These are phyloP conservation scores for Ormyrus nitidulus DNA, from an alignment of 2,888 invertebrate species.

Conservation along the genomic window DNA sequence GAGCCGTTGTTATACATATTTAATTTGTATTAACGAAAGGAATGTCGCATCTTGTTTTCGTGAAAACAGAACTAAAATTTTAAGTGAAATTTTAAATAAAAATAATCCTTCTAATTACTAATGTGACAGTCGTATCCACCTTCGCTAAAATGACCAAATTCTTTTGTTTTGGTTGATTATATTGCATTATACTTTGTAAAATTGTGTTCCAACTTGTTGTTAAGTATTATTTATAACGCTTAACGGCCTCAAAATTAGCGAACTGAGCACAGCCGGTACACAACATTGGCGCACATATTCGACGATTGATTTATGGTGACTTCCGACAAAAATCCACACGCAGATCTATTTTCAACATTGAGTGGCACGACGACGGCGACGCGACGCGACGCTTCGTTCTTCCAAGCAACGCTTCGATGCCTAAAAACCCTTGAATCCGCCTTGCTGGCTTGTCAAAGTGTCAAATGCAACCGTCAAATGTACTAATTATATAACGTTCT, in stretches of 20 bases:
- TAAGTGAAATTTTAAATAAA: no score
- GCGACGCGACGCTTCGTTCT: conserved; percentile 11
- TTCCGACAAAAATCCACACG: conserved; percentile 39
- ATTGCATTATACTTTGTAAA: no score
- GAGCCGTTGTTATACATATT: no score
- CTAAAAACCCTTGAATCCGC: conserved; percentile 34
- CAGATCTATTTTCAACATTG: conserved; percentile 36
- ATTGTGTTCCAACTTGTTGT: no score
- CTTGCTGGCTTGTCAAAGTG: conserved; percentile 35
- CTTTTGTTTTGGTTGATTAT: no score
- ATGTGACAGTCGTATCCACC: no score
- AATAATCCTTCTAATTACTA: no score
- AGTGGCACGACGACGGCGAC: not conserved
- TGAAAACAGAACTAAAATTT: no score
- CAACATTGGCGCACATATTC: not conserved
- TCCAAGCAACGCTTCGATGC: conserved; percentile 12
- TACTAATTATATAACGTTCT: conserved; percentile 33
- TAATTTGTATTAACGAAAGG: no score
- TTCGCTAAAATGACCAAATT: no score
- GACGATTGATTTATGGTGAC: conserved; percentile 45
- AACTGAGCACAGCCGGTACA: not conserved
- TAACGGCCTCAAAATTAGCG: not conserved
- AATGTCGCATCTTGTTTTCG: not conserved
- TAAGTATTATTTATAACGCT: no score
- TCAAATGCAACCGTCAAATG: conserved; percentile 39